Evolutionary conservation across 1,140 invertebrate genomes (phyloP).

Genomic region (Drosophila parabipectinata): DNA sequence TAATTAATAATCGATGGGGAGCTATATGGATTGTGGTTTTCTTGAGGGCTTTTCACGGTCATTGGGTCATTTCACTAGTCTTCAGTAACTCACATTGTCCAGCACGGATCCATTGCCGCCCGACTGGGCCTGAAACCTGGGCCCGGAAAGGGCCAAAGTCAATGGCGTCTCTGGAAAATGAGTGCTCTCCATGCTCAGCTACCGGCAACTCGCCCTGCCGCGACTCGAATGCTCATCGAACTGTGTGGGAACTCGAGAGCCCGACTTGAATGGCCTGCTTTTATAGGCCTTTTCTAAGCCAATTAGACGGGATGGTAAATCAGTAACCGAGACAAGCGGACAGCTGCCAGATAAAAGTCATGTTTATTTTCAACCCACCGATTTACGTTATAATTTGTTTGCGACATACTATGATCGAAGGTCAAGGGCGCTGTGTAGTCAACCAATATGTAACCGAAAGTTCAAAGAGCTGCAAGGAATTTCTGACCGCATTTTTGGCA

Average conservation of each 20-base stretch:
- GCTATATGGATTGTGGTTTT: neutral
- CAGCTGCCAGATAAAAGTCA: constrained; percentile 53
- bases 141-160: constrained; percentile 39
- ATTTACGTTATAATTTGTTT: neutral
- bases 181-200: constrained; percentile 62
- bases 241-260: constrained; percentile 13
- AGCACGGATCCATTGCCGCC: constrained; percentile 64
- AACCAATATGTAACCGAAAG: neutral
- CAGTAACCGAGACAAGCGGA: neutral
- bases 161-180: constrained; percentile 42
- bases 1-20: too few relatives aligned
- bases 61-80: too few relatives aligned
- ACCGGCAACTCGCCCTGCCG: constrained; percentile 16
- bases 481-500: constrained; percentile 57
- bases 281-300: constrained; percentile 57
- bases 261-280: neutral
- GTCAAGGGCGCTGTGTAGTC: neutral
- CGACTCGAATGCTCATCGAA: constrained; percentile 34
- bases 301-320: constrained; percentile 45
- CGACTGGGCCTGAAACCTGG: constrained; percentile 56
- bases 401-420: neutral
- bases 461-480: constrained; percentile 44
- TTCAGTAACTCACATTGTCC: constrained; percentile 58
- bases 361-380: constrained; percentile 3
- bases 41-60: neutral